Evolutionary conservation across 1,140 invertebrate genomes (phyloP).

Genomic region (Orchestia grillus): DNA sequence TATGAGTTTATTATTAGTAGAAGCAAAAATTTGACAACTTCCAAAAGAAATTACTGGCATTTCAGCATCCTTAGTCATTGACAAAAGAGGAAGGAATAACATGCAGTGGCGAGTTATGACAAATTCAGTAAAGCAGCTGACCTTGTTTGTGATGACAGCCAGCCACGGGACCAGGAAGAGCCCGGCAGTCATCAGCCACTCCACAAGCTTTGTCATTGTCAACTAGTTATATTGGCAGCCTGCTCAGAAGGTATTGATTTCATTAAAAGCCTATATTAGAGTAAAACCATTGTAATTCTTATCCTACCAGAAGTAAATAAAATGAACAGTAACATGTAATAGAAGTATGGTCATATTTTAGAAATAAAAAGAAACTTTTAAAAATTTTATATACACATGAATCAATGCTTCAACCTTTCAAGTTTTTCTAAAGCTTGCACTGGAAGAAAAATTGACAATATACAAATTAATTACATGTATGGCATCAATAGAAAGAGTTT

Average conservation of each 20-base stretch:
- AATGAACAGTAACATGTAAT: neutral
- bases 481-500: neutral
- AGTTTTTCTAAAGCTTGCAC: neutral
- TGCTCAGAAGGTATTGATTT: neutral
- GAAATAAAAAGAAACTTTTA: neutral
- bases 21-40: too few relatives aligned
- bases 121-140: conserved; percentile 22
- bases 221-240: neutral
- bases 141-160: conserved; percentile 72
- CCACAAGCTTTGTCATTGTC: conserved; percentile 84
- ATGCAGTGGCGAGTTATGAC: neutral
- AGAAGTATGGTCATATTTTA: too few relatives aligned
- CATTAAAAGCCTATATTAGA: neutral
- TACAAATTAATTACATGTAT: neutral
- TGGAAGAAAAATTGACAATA: neutral
- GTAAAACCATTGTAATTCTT: neutral
- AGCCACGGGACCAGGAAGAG: conserved; percentile 79
- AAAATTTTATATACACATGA: neutral
- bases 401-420: neutral
- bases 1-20: too few relatives aligned
- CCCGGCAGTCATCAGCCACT: conserved; percentile 80
- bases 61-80: too few relatives aligned
- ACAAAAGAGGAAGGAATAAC: too few relatives aligned
- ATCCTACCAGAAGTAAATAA: neutral
- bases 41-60: too few relatives aligned